Conservation (phyloP, 2,797 vertebrate genomes). For the Numenius phaeopus region DNA sequence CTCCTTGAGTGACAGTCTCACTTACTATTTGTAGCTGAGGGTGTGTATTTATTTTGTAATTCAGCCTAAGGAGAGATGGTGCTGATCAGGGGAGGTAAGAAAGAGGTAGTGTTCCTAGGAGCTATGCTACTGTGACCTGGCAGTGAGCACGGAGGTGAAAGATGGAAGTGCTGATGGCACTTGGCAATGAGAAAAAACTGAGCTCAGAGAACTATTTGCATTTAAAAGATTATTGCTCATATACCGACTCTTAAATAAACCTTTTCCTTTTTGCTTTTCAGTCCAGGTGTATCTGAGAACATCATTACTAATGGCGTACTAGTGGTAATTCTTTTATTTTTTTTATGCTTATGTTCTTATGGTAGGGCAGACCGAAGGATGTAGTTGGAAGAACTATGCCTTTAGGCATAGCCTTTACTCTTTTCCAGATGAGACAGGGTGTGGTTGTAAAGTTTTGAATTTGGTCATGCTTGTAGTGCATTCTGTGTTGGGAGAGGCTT, state of each 20-base stretch:
- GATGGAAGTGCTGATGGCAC: neutral
- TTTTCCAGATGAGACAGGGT: neutral
- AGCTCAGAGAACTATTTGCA: neutral
- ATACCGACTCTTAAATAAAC: neutral
- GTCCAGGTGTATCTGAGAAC: constrained; percentile 49
- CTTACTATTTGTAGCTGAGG: neutral
- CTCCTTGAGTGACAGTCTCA: neutral
- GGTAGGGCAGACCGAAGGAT: neutral
- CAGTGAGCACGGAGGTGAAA: neutral
- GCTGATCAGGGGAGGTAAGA: neutral
- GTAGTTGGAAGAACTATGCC: neutral
- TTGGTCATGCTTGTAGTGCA: neutral
- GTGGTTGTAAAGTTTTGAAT: neutral
- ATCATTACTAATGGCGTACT: constrained; percentile 60
- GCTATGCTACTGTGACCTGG: neutral
- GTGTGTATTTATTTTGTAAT: neutral
- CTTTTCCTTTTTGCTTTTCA: constrained; percentile 35
- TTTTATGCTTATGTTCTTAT: neutral
- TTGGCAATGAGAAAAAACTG: neutral
- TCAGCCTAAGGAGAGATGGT: neutral
- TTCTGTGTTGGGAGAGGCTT: neutral
- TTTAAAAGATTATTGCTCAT: neutral
- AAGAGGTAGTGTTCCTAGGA: neutral
- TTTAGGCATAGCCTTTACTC: neutral
- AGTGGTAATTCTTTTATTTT: constrained; percentile 40